Evolutionary conservation across 2,113 vertebrate genomes (phyloP), one percentile per base, ranked within the genome.

Genomic region (Trichechus manatus): DNA sequence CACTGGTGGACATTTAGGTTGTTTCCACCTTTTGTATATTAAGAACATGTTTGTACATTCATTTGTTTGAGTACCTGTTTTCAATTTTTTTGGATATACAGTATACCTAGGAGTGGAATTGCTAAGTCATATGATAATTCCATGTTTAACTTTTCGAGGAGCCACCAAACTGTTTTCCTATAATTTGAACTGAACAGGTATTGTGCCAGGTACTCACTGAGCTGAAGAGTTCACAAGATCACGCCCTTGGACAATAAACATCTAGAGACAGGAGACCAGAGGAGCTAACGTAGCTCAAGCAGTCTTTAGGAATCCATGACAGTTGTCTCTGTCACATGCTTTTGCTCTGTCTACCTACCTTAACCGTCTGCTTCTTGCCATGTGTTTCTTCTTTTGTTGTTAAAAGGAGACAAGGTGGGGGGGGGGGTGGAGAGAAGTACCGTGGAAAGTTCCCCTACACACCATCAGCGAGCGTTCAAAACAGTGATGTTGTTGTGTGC

Each of bases 111-210:
- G 36, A 61, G 9, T 81, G 19, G 27, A 81, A 82, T 91, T 42
- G 5, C 56, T 88, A 77, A 9, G 27, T 31, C 77, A 29, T 22
- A 31, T 92, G 79, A 14, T 14, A 88, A 36, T 74, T 86, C 39
- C 50, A 39, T 31, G 29, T 66, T 85, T 85, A 85, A 90, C n/a
- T 31, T 95, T 93, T 92, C 85, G 59, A 95, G 64, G 50, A 77
- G 59, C n/a, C 66, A 22, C 27, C 14, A 84, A 77, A 22, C 29
- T 77, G 4, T 42, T 88, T 78, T 33, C 36, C 53, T 89, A 44
- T 66, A 29, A n/a, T 82, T 33, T 70, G 59, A 78, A 78, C 5
- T 82, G 31, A 79, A 29, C 22, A 3, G 5, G 82, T 91, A 84
- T 5, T 79, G 3, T 66, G 15, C 29, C 50, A 91, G 23, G n/a